A percentile compares a stretch with the other conserved stretches of the same genome.
Conservation (phyloP, 2,797 vertebrate genomes). For the Podarcis lilfordi region DNA sequence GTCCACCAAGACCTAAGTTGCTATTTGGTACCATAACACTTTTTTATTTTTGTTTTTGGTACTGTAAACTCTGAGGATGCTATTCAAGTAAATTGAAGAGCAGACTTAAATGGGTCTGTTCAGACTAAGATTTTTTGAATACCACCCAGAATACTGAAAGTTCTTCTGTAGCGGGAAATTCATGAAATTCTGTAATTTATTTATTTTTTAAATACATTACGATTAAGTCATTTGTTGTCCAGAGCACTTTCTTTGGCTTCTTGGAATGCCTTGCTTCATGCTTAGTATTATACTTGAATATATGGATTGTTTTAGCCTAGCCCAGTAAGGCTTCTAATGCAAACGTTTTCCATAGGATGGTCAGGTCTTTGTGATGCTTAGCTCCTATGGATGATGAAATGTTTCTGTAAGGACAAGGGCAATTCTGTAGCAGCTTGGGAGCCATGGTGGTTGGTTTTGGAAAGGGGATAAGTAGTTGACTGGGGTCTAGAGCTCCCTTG, state of each 20-base stretch:
- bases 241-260: neutral
- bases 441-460: neutral
- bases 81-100: neutral
- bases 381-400: neutral
- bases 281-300: neutral
- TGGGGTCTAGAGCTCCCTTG: neutral
- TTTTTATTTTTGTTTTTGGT: neutral
- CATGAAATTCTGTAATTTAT: neutral
- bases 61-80: constrained; percentile 14
- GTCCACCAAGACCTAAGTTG: neutral
- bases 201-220: constrained; percentile 11
- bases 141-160: neutral
- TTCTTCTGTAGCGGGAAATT: neutral
- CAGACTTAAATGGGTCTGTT: no score
- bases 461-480: neutral
- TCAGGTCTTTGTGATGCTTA: neutral
- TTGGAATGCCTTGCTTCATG: constrained; percentile 20
- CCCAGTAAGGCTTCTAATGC: neutral
- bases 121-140: no score
- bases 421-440: neutral
- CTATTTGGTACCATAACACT: neutral
- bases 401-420: neutral
- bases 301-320: neutral
- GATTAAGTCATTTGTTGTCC: neutral
- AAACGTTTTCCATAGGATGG: neutral